Evolutionary conservation across 2,797 vertebrate genomes (phyloP), one percentile per base, ranked within the genome.

Genomic region (Sparidentex hasta): DNA sequence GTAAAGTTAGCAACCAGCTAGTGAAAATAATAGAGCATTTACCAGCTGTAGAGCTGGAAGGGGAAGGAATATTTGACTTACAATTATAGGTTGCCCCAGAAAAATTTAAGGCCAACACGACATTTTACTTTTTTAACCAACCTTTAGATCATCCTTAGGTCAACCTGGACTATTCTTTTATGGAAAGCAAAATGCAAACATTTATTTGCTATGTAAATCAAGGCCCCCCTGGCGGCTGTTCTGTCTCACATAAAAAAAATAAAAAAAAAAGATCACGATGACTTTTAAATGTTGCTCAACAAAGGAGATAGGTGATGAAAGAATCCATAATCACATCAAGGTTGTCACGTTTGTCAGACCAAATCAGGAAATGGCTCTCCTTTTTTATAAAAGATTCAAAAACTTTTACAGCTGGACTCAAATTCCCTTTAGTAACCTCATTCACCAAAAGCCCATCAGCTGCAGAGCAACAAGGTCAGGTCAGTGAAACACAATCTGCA

Each of bases 401-500:
- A 55, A 47, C 41, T 16, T 6, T 29, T 66, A 75, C 61, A 76
- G 66, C 72, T 72, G 61, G 67, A 62, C 56, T 61, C 38, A 62
- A 56, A 71, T 64, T 74, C 1, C 13, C 71, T 66, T 55, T 44
- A 62, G 77, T 21, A 57, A 71, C 62, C 73, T 56, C 69, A 80
- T 80, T 84, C 44, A 75, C 59, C 69, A 52, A 68, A 77, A 68
- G 48, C 65, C 73, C 44, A 76, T 81, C 58, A 70, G 85, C 71
- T 50, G 62, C 50, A 27, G 77, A 79, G 71, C 67, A 61, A 71
- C 25, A 41, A 55, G 79, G 61, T 88, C 71, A 79, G 76, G 79
- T 74, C 69, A 73, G 63, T 71, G 72, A 78, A 85, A 83, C 59
- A 20, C 58, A 78, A 72, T 76, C 74, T 77, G 74, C 21, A 6